Percentiles rank a stretch among this genome's conserved stretches.
phyloP scores from a whole-genome alignment of 2,113 vertebrate genomes.

The Indri indri region DNA sequence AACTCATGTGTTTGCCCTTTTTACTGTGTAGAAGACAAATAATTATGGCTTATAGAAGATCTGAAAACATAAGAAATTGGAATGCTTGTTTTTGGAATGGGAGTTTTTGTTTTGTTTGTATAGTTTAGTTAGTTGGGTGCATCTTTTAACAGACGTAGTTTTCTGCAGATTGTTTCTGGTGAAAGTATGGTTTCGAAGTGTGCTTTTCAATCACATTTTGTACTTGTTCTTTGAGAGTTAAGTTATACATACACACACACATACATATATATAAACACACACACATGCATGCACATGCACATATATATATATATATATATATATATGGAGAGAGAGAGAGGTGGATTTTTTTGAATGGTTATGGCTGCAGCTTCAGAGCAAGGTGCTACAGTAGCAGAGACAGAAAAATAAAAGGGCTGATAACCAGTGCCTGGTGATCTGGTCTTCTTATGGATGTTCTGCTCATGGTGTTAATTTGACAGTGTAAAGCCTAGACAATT shows the following conservation, averaged over 20 bases:
- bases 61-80: not conserved
- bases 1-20: not conserved
- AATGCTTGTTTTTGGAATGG: not conserved
- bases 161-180: not conserved
- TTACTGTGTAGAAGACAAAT: not conserved
- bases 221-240: not conserved
- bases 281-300: too few relatives aligned
- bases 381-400: not conserved
- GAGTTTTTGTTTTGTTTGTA: not conserved
- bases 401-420: not conserved
- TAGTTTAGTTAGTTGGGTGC: not conserved
- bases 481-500: not conserved
- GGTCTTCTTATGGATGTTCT: not conserved
- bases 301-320: too few relatives aligned
- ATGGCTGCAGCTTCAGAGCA: not conserved
- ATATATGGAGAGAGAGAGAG: not conserved
- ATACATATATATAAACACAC: too few relatives aligned
- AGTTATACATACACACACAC: not conserved
- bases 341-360: not conserved
- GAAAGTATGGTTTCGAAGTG: not conserved
- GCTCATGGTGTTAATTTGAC: not conserved
- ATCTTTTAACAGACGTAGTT: not conserved
- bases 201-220: not conserved
- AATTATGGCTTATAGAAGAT: not conserved
- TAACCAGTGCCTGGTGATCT: not conserved